These are phyloP conservation scores for Lanius ludovicianus DNA, from an alignment of 2,113 vertebrate genomes.

Conservation along the genomic window DNA sequence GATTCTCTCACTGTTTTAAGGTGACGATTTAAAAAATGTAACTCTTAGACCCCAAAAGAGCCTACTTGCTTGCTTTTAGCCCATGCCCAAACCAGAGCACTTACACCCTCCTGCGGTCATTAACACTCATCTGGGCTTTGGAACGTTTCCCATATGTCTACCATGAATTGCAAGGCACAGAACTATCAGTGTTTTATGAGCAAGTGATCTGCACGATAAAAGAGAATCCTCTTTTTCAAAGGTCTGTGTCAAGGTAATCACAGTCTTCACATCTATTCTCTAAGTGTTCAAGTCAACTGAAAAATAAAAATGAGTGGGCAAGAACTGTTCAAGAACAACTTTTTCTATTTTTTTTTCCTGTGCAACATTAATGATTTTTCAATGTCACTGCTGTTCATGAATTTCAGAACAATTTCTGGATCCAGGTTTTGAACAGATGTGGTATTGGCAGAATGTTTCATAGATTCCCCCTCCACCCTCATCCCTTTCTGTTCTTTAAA, in stretches of 20 bases:
- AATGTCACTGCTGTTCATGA: background rate
- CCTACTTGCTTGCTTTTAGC: background rate
- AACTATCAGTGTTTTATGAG: background rate
- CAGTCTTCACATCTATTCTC: background rate
- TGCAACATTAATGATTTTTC: background rate
- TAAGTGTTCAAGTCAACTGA: background rate
- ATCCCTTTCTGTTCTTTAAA: background rate
- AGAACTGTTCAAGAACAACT: background rate
- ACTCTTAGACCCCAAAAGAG: background rate
- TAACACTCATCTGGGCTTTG: background rate
- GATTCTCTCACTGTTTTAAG: background rate
- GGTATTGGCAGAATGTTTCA: background rate
- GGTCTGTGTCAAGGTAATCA: background rate
- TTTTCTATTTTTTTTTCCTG: background rate
- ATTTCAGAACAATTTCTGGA: slow-evolving; percentile 9
- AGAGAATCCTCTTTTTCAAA: background rate
- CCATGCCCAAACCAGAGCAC: background rate
- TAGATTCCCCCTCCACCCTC: background rate
- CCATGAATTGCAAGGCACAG: background rate
- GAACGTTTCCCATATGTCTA: background rate
- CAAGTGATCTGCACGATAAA: background rate
- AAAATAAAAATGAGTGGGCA: background rate
- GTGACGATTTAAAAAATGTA: background rate
- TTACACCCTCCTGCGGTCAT: background rate
- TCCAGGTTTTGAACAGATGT: slow-evolving; percentile 43